phyloP scores from a whole-genome alignment of 2,113 vertebrate genomes.

The Chamaea fasciata region DNA sequence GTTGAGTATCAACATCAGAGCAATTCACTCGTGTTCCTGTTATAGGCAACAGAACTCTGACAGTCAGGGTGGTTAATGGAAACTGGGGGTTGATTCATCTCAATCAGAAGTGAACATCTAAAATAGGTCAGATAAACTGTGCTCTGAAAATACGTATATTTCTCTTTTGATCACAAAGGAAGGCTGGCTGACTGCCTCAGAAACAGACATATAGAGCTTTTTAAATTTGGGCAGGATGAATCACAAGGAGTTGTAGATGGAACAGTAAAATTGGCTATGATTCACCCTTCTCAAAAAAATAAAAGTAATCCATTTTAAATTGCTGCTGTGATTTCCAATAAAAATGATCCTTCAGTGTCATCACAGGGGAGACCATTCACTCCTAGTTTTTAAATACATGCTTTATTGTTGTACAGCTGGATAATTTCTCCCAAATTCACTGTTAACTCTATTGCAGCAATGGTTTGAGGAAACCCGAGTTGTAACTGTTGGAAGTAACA shows the following conservation, averaged over 20 bases:
- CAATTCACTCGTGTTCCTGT: neutral
- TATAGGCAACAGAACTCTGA: neutral
- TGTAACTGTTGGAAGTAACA: neutral
- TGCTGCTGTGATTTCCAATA: neutral
- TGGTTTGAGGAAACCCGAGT: neutral
- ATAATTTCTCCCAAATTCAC: neutral
- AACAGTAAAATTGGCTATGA: neutral
- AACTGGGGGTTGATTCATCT: neutral
- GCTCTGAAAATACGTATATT: neutral
- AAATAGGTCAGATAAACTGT: neutral
- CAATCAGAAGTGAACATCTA: neutral
- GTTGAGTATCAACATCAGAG: neutral
- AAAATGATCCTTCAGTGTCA: neutral
- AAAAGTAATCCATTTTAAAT: neutral
- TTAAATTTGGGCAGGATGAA: neutral
- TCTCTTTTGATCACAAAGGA: neutral
- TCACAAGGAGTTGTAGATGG: neutral
- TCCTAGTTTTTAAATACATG: neutral
- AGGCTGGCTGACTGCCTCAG: neutral
- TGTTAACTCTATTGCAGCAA: neutral
- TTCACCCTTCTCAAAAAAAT: neutral
- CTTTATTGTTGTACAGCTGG: neutral
- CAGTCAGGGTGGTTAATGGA: neutral
- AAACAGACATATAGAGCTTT: neutral
- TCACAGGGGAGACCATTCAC: neutral